phyloP scores from a whole-genome alignment of 2,113 vertebrate species.

The Eonycteris spelaea region DNA sequence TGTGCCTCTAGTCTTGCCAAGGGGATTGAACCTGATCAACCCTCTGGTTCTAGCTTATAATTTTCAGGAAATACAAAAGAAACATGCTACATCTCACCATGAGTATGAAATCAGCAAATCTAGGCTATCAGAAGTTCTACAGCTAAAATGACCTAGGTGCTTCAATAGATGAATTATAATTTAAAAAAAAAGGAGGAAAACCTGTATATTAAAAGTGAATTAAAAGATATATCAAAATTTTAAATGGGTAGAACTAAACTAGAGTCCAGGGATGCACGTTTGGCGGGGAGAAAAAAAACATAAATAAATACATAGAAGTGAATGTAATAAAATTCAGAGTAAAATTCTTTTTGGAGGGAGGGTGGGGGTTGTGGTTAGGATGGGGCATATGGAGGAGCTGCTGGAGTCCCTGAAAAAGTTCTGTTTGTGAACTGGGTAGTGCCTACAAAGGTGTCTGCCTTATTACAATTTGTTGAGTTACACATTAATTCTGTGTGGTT shows the following conservation, averaged over 20 bases:
- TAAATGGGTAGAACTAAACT: neutral
- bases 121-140: neutral
- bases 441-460: neutral
- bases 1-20: neutral
- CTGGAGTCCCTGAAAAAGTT: neutral
- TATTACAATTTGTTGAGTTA: neutral
- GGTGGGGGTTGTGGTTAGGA: neutral
- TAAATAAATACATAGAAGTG: neutral
- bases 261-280: neutral
- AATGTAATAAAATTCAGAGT: neutral
- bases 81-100: neutral
- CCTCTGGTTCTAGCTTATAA: neutral
- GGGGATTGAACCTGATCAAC: neutral
- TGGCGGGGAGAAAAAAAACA: neutral
- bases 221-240: neutral
- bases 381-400: neutral
- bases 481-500: neutral
- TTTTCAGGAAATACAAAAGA: neutral
- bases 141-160: neutral
- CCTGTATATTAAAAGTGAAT: neutral
- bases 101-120: neutral
- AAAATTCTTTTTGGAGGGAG: neutral
- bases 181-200: neutral
- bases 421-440: neutral
- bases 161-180: neutral